Conservation (phyloP, 2,888 invertebrate species). For the Himalopsyche japonica region DNA sequence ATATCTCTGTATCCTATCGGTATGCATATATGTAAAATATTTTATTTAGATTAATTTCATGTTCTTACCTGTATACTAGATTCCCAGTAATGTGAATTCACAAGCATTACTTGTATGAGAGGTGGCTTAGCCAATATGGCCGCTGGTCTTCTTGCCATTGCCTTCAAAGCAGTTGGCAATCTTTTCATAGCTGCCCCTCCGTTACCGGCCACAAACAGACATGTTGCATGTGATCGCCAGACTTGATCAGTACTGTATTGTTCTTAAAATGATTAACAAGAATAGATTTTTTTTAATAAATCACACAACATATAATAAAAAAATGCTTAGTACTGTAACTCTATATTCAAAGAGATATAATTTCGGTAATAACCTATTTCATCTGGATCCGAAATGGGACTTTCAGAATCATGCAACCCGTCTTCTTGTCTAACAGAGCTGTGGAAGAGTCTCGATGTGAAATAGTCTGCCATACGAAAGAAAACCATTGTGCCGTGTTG, state of each 20-base stretch:
- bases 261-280: not conserved
- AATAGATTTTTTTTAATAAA: no score
- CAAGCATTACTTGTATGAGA: conserved; percentile 29
- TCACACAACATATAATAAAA: not conserved
- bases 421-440: conserved; percentile 48
- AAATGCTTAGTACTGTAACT: not conserved
- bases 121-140: conserved; percentile 22
- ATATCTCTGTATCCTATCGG: no score
- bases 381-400: conserved; percentile 56
- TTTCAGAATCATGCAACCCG: conserved; percentile 52
- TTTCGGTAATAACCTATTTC: conserved; percentile 49
- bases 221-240: conserved; percentile 12
- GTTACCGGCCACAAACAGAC: conserved; percentile 5
- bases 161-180: conserved; percentile 18
- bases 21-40: no score
- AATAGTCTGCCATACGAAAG: conserved; percentile 53
- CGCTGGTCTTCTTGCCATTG: conserved; percentile 19
- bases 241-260: conserved; percentile 1
- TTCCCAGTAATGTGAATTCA: conserved; percentile 23
- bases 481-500: conserved; percentile 52
- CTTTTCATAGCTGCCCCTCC: conserved; percentile 6
- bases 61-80: conserved; percentile 23
- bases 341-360: not conserved
- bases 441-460: conserved; percentile 51
- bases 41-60: no score